A percentile compares a stretch with the other conserved stretches of the same genome.
Conservation (phyloP, 2,888 invertebrate species). For the Vesta saturnalis region DNA sequence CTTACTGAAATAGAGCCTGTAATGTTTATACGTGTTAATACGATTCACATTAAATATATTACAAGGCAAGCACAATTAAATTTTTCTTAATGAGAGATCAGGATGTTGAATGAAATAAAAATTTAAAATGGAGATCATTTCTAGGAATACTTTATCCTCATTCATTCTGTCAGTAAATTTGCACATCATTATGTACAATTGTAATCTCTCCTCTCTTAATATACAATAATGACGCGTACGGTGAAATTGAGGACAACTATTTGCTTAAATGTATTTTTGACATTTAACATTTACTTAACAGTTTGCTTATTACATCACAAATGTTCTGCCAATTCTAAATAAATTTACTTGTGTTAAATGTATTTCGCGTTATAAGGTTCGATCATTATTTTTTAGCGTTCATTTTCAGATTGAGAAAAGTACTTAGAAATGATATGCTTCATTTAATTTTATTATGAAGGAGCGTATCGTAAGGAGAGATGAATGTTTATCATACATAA, state of each 20-base stretch:
- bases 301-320: too few species aligned
- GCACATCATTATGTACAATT: not conserved
- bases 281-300: too few species aligned
- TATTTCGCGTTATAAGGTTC: not conserved
- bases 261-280: not conserved
- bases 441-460: not conserved
- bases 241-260: not conserved
- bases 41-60: not conserved
- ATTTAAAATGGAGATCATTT: not conserved
- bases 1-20: too few species aligned
- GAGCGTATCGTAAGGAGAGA: not conserved
- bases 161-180: not conserved
- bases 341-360: too few species aligned
- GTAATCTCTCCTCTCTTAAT: not conserved
- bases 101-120: not conserved
- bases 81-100: not conserved
- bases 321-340: too few species aligned
- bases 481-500: not conserved
- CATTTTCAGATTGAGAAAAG: too few species aligned
- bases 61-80: too few species aligned
- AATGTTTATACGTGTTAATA: too few species aligned
- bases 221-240: not conserved
- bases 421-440: too few species aligned
- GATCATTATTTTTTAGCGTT: not conserved
- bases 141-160: not conserved